These are phyloP conservation scores for Epirrhoe alternata DNA, from an alignment of 2,888 invertebrate species.

Conservation along the genomic window DNA sequence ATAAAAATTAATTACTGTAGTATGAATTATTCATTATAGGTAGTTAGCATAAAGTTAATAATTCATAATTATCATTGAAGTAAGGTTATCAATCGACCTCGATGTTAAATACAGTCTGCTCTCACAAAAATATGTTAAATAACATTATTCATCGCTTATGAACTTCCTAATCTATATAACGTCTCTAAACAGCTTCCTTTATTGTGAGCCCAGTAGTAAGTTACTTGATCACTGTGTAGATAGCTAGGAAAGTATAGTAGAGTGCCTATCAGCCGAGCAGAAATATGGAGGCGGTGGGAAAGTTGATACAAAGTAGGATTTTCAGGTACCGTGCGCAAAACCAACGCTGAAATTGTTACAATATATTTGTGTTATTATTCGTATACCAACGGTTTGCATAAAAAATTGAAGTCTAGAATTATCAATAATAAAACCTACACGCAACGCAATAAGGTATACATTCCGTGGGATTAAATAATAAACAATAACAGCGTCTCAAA, in stretches of 20 bases:
- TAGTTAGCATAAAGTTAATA: slow-evolving; percentile 5
- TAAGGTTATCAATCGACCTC: slow-evolving; percentile 24
- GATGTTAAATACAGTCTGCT: slow-evolving; percentile 8
- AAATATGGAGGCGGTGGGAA: slow-evolving; percentile 79
- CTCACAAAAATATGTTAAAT: slow-evolving; percentile 9
- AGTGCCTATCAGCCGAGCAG: slow-evolving; percentile 68
- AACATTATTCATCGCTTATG: slow-evolving; percentile 12
- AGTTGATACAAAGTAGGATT: slow-evolving; percentile 81
- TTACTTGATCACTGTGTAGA: slow-evolving; percentile 60
- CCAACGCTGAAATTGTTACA: slow-evolving; percentile 39
- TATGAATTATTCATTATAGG: background rate
- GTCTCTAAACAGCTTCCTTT: slow-evolving; percentile 32
- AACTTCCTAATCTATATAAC: slow-evolving; percentile 21
- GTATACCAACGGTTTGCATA: slow-evolving; percentile 9
- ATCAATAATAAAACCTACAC: background rate
- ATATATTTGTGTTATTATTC: background rate
- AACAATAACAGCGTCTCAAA: slow-evolving; percentile 21
- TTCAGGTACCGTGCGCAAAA: slow-evolving; percentile 71
- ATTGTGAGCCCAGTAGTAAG: slow-evolving; percentile 40
- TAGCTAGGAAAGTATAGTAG: slow-evolving; percentile 64
- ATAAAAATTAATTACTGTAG: background rate
- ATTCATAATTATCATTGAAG: slow-evolving; percentile 17
- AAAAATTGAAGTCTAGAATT: background rate
- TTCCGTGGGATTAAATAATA: slow-evolving; percentile 16
- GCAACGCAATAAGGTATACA: background rate